Base-by-base conservation (phyloP, 2,113 vertebrate genomes). In the Ginglymostoma cirratum region DNA sequence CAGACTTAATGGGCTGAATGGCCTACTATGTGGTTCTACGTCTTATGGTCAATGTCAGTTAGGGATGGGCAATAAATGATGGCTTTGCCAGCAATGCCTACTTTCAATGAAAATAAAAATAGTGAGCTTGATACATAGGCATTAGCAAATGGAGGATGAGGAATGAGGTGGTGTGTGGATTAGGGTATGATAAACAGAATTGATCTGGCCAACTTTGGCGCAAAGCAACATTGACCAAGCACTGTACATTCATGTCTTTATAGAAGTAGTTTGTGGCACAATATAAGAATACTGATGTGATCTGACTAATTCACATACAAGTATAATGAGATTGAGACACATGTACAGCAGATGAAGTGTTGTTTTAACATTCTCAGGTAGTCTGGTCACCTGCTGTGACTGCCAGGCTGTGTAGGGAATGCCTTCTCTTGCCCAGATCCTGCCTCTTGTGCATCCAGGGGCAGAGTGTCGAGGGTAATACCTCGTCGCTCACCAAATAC, bases 391-490 rank as follows among this genome's bases (percentile, higher is more conserved):
- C 94, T 95, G 17, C 45, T 76, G 67, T 14, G 67, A 52, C 67
- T 72, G 67, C 42, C 42, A 17, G 69, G 45, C 0, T 95, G 38
- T 76, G 45, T 76, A 42, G 94, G 38, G 70, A 72, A 95, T 52
- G 96, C 87, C 24, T 97, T 97, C 78, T 97, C 97, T 85, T 98
- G 97, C 94, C 98, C 98, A 2, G 98, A 98, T 0, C 97, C 97
- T 97, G 97, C 97, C 67, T 98, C 98, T 0, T 92, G 96, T 95
- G 97, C 96, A 38, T 97, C 98, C 69, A 96, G 97, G 96, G 97
- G 96, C 52, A 97, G 96, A 45, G 61, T 96, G 96, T 98, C 98
- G 95, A 97, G 96, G 10, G 96, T 96, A 48, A 98, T 96, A 55
- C 97, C 97, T 42, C 97, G 96, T 72, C 96, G 97, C 96, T 97